A percentile compares a stretch with the other conserved stretches of the same genome.
phyloP scores from a whole-genome alignment of 30 jellyfish, hydroid and myxozoan species.

The Aurelia sp. region DNA sequence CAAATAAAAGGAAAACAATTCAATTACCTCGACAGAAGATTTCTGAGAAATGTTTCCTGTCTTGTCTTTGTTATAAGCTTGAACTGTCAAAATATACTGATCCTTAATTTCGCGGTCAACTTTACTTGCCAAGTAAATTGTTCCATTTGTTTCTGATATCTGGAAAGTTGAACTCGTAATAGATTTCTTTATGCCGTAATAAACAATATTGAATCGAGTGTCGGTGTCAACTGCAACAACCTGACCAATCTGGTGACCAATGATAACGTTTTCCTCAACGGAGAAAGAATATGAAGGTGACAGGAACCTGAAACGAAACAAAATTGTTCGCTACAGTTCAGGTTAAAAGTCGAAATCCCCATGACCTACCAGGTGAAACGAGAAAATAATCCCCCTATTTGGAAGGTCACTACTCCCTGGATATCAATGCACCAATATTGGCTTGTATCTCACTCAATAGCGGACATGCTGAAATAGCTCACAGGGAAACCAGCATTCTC shows the following conservation, averaged over 20 bases:
- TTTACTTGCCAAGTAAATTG: conserved; percentile 3
- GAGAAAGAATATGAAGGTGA: conserved; percentile 61
- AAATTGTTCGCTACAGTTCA: not conserved
- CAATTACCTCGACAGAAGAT: conserved; percentile 48
- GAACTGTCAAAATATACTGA: conserved; percentile 30
- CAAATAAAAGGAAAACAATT: not conserved
- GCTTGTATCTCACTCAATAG: no score
- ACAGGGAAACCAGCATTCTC: no score
- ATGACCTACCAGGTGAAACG: no score
- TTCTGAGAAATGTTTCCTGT: conserved; percentile 54
- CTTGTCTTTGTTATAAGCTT: conserved; percentile 65
- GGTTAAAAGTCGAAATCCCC: not conserved
- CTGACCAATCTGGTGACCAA: conserved; percentile 57
- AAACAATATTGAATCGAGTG: conserved; percentile 22
- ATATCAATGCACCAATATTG: no score
- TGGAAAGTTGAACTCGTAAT: not conserved
- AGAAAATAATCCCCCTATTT: no score
- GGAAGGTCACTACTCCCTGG: no score
- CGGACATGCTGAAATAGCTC: no score
- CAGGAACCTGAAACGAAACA: conserved; percentile 28
- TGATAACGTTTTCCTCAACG: conserved; percentile 51
- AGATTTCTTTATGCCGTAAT: conserved; percentile 12
- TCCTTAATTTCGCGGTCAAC: conserved; percentile 68
- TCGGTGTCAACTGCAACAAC: conserved; percentile 71
- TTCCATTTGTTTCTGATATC: conserved; percentile 40